Evolutionary conservation across 2,888 invertebrate genomes (phyloP).

Genomic region (Steinernema scapterisci): DNA sequence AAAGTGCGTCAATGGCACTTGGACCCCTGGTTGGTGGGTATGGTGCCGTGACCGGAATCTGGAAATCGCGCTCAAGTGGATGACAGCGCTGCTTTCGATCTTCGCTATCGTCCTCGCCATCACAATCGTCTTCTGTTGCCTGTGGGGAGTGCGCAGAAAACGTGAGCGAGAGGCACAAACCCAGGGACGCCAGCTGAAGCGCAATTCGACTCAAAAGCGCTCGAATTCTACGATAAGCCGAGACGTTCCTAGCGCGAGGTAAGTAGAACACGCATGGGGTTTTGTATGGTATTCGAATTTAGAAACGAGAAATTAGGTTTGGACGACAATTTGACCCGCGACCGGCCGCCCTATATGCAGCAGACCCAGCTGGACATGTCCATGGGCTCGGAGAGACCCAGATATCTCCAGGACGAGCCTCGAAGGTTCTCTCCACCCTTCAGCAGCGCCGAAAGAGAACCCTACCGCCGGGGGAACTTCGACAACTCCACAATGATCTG

Average conservation of each 20-base stretch:
- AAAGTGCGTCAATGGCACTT: conserved; percentile 57
- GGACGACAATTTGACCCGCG: conserved; percentile 21
- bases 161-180: conserved; percentile 3
- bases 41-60: conserved; percentile 54
- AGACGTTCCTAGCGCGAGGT: neutral
- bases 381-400: conserved; percentile 12
- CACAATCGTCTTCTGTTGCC: conserved; percentile 41
- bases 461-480: conserved; percentile 25
- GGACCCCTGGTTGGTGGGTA: conserved; percentile 59
- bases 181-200: conserved; percentile 12
- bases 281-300: neutral
- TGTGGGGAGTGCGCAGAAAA: neutral
- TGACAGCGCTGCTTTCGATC: conserved; percentile 46
- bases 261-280: neutral
- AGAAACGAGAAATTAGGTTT: conserved; percentile 1
- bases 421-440: neutral
- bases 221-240: conserved; percentile 5
- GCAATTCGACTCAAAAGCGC: neutral
- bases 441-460: neutral
- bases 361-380: conserved; percentile 29
- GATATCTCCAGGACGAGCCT: neutral
- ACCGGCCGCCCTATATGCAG: conserved; percentile 27
- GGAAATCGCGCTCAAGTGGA: conserved; percentile 52
- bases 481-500: conserved; percentile 29
- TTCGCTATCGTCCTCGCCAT: conserved; percentile 48